Conservation (phyloP, 2,113 vertebrate genomes). For the Alethe diademata region DNA sequence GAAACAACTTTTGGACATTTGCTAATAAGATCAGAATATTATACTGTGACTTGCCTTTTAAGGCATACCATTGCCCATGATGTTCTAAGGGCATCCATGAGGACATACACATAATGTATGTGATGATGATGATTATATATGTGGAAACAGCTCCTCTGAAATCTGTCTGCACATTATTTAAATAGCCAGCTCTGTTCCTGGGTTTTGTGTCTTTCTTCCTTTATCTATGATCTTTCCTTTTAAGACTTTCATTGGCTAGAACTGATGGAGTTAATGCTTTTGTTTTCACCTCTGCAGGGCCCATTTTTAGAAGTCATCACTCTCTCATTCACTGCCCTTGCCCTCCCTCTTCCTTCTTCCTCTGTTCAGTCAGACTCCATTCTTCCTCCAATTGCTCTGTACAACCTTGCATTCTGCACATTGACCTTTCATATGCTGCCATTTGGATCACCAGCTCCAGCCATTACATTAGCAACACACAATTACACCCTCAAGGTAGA, state of each 20-base stretch:
- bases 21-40: background rate
- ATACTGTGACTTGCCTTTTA: background rate
- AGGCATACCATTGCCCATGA: background rate
- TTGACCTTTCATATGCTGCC: slow-evolving; percentile 70
- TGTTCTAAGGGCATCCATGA: background rate
- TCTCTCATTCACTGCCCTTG: slow-evolving; percentile 5
- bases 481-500: slow-evolving; percentile 82
- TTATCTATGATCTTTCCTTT: background rate
- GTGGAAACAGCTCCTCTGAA: background rate
- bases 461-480: slow-evolving; percentile 84
- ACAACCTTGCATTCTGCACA: slow-evolving; percentile 67
- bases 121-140: background rate
- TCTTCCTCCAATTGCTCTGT: slow-evolving; percentile 32
- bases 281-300: background rate
- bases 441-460: slow-evolving; percentile 74
- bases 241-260: background rate
- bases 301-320: background rate
- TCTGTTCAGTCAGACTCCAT: slow-evolving; percentile 39
- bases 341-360: slow-evolving; percentile 15
- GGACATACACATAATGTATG: background rate
- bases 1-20: background rate
- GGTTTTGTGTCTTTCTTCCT: slow-evolving; percentile 18
- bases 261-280: background rate
- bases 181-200: background rate
- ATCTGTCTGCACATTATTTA: background rate